Percentiles rank a stretch among this genome's conserved stretches.
These are phyloP conservation scores for Crypturellus undulatus DNA, from an alignment of 2,113 vertebrate species.

Conservation along the genomic window DNA sequence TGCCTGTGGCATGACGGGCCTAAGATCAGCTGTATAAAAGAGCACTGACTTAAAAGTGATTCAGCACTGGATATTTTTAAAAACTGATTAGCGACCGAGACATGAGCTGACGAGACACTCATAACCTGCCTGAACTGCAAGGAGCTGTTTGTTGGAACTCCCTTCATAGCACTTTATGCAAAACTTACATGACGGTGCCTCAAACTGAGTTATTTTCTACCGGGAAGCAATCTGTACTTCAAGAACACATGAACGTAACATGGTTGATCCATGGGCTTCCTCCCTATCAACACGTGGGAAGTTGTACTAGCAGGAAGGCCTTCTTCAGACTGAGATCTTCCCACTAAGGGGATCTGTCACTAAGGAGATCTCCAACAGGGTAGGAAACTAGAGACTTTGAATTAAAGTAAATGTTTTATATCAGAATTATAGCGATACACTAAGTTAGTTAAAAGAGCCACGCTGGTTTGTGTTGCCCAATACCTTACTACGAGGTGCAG, in stretches of 20 bases:
- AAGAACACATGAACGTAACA: background rate
- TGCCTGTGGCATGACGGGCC: slow-evolving; percentile 37
- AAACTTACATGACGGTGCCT: background rate
- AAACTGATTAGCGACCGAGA: background rate
- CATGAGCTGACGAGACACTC: background rate
- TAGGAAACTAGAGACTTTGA: background rate
- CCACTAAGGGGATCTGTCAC: background rate
- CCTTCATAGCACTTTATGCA: background rate
- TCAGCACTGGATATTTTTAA: slow-evolving; percentile 33
- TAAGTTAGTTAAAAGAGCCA: background rate
- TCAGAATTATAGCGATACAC: background rate
- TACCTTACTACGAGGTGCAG: background rate
- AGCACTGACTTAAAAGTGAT: background rate
- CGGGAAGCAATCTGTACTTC: background rate
- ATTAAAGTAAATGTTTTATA: background rate
- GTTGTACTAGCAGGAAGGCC: rapidly evolving
- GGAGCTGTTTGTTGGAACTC: background rate
- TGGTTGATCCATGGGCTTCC: background rate
- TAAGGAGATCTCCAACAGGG: background rate
- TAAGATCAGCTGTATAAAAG: background rate
- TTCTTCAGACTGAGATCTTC: background rate
- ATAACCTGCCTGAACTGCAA: background rate
- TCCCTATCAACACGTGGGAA: background rate
- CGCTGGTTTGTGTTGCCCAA: background rate
- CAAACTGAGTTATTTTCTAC: rapidly evolving